phyloP scores from a whole-genome alignment of 2,888 invertebrate genomes.

The Catocala nupta region DNA sequence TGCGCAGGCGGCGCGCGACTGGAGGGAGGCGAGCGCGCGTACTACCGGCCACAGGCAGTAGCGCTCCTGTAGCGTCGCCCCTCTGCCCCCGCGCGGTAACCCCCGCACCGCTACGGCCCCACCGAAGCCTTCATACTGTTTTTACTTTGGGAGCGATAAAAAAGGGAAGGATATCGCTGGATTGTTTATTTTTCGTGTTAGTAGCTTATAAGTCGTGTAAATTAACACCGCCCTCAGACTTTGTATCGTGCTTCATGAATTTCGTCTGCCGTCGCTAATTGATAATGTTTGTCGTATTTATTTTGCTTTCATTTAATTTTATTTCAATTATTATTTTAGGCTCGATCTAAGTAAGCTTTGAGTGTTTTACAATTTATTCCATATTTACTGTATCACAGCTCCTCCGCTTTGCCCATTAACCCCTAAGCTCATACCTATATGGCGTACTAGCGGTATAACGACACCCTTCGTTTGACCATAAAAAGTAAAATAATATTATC shows the following conservation, averaged over 20 bases:
- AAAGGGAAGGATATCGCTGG: slow-evolving; percentile 82
- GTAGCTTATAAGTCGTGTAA: slow-evolving; percentile 84
- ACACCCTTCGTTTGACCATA: too few species aligned
- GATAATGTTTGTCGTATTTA: slow-evolving; percentile 54
- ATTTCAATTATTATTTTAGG: slow-evolving; percentile 25
- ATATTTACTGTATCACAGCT: too few species aligned
- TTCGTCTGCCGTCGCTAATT: slow-evolving; percentile 71
- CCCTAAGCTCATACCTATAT: too few species aligned
- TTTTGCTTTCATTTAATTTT: slow-evolving; percentile 18
- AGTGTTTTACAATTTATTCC: too few species aligned
- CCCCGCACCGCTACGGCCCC: slow-evolving; percentile 51
- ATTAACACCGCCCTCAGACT: slow-evolving; percentile 78
- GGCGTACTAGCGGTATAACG: too few species aligned
- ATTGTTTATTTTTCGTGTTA: slow-evolving; percentile 86
- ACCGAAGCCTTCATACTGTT: slow-evolving; percentile 78
- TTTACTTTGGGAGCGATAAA: slow-evolving; percentile 82
- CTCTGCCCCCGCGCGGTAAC: slow-evolving; percentile 36
- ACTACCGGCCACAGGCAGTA: slow-evolving; percentile 84
- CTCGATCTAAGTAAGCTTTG: too few species aligned
- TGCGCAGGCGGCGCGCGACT: slow-evolving; percentile 79
- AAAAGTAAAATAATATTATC: too few species aligned
- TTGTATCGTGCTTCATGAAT: slow-evolving; percentile 70
- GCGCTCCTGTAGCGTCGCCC: slow-evolving; percentile 79
- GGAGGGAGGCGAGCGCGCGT: slow-evolving; percentile 82
- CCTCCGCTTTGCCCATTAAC: too few species aligned